Evolutionary conservation across 2,113 vertebrate species (phyloP).

Genomic region (Paradoxurus hermaphroditus): DNA sequence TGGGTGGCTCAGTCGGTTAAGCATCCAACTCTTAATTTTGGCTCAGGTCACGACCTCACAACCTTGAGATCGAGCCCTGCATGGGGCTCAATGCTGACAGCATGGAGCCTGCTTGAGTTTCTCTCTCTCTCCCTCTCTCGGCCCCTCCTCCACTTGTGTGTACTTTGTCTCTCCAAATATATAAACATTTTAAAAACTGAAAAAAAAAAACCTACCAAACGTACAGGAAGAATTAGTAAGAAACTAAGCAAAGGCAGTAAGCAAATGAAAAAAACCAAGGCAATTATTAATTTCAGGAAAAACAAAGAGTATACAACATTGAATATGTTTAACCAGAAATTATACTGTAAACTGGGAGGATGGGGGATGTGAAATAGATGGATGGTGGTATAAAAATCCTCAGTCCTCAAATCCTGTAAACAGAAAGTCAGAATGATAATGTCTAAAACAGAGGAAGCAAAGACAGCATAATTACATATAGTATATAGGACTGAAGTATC

Average conservation of each 20-base stretch:
- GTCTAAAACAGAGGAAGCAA: background rate
- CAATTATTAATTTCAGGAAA: background rate
- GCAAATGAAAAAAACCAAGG: conserved; percentile 12
- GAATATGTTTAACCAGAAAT: background rate
- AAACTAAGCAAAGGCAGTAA: background rate
- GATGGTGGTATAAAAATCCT: background rate
- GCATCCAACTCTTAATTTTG: too few relatives aligned
- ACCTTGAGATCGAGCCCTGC: too few relatives aligned
- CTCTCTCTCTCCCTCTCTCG: too few relatives aligned
- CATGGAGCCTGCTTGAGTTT: too few relatives aligned
- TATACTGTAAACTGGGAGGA: background rate
- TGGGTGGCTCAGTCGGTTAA: too few relatives aligned
- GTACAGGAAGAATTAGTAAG: background rate
- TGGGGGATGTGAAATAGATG: background rate
- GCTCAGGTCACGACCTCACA: too few relatives aligned
- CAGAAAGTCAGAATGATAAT: background rate
- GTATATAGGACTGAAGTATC: background rate
- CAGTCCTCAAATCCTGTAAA: background rate
- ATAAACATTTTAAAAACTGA: too few relatives aligned
- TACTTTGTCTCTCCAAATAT: too few relatives aligned
- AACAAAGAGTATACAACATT: background rate
- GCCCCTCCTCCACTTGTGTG: too few relatives aligned
- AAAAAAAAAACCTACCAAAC: background rate
- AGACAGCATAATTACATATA: background rate
- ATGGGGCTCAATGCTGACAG: too few relatives aligned